phyloP scores from a whole-genome alignment of 2,113 vertebrate genomes.

The Pipa parva region DNA sequence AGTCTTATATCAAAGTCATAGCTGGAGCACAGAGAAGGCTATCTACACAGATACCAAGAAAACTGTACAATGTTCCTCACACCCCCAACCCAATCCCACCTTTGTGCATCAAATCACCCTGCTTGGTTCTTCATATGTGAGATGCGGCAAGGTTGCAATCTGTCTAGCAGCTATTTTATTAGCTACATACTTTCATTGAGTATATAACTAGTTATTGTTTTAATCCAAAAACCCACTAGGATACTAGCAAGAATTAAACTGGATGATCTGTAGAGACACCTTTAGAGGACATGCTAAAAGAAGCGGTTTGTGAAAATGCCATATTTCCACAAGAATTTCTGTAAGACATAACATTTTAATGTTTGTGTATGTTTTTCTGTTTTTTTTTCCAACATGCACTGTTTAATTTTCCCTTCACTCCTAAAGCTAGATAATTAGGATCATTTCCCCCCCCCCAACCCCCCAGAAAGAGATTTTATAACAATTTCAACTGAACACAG shows the following conservation, averaged over 20 bases:
- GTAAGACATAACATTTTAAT: slow-evolving; percentile 20
- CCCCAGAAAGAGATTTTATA: slow-evolving; percentile 7
- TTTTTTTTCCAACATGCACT: neutral
- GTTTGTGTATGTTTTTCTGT: slow-evolving; percentile 11
- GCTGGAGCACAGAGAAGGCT: neutral
- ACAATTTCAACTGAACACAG: neutral
- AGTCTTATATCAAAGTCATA: neutral
- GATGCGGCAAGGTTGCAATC: slow-evolving; percentile 12
- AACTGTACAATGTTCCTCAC: neutral
- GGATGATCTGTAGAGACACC: slow-evolving; percentile 7
- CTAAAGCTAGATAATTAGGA: slow-evolving; percentile 18
- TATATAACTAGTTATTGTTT: slow-evolving; percentile 29
- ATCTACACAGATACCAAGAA: neutral
- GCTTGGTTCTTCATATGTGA: slow-evolving; percentile 1
- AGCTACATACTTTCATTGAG: slow-evolving; percentile 31
- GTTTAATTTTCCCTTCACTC: slow-evolving; percentile 28
- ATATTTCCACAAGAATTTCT: slow-evolving; percentile 21
- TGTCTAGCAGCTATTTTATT: slow-evolving; percentile 35
- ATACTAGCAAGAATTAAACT: neutral
- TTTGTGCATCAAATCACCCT: neutral
- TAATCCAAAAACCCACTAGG: slow-evolving; percentile 23
- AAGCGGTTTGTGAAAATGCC: slow-evolving; percentile 33
- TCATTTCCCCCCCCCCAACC: neutral
- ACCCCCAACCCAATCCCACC: neutral
- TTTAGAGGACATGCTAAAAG: slow-evolving; percentile 8